These are phyloP conservation scores for Tauraco hartlaubi DNA, from an alignment of 2,797 vertebrate species.

Conservation along the genomic window DNA sequence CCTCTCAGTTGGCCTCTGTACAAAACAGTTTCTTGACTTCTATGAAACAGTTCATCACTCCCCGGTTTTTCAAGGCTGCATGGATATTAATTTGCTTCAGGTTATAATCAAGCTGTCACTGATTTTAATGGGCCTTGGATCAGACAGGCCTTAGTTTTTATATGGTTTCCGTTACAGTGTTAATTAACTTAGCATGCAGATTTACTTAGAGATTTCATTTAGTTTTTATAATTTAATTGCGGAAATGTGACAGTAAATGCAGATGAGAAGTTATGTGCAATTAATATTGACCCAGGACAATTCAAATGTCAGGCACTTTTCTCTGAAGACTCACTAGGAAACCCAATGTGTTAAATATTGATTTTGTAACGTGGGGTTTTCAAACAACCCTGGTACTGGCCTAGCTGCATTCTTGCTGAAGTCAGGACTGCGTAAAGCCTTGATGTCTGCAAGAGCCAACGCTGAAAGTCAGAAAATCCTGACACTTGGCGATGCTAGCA, in stretches of 20 bases:
- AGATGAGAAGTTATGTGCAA: slow-evolving; percentile 28
- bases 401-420: not conserved
- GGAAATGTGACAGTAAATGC: not conserved
- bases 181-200: slow-evolving; percentile 52
- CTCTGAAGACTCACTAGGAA: slow-evolving; percentile 18
- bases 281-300: slow-evolving; percentile 34
- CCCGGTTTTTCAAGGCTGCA: not conserved
- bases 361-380: not conserved
- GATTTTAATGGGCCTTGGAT: slow-evolving; percentile 30
- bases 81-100: slow-evolving; percentile 22
- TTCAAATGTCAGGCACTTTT: slow-evolving; percentile 17
- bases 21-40: not conserved
- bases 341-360: not conserved
- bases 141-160: not conserved
- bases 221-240: slow-evolving; percentile 54
- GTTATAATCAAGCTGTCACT: slow-evolving; percentile 44
- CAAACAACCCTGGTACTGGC: not conserved
- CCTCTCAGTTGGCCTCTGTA: not conserved
- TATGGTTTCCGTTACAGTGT: slow-evolving; percentile 21
- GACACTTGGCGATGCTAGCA: not conserved
- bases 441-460: not conserved
- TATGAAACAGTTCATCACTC: not conserved
- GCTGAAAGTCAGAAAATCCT: not conserved
- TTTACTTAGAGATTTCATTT: slow-evolving; percentile 36
- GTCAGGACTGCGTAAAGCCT: not conserved